Evolutionary conservation across 2,797 vertebrate genomes (phyloP).

Genomic region (Periophthalmus magnuspinnatus): DNA sequence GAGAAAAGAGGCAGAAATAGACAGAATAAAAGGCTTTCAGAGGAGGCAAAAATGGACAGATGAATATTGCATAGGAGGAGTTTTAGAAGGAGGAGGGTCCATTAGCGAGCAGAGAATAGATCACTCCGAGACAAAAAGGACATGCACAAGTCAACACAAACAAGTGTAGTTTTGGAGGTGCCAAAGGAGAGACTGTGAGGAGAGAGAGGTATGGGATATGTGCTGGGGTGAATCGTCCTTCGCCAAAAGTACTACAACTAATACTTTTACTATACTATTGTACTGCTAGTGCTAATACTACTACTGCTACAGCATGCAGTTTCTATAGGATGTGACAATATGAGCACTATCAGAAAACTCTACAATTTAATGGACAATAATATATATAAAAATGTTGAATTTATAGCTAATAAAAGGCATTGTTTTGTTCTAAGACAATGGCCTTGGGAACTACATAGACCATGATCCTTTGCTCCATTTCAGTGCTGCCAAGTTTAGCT

Average conservation of each 20-base stretch:
- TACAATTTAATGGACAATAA: no score
- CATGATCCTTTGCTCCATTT: no score
- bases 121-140: background rate
- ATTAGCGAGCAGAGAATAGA: constrained; percentile 10
- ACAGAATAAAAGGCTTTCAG: background rate
- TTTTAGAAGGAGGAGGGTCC: constrained; percentile 5
- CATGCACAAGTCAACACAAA: background rate
- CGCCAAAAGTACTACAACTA: background rate
- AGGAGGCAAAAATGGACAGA: background rate
- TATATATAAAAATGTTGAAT: no score
- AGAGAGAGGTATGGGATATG: background rate
- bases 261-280: no score
- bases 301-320: no score
- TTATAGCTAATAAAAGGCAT: no score
- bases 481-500: no score
- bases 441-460: no score
- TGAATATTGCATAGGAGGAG: constrained; percentile 7
- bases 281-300: no score
- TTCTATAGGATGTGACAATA: no score
- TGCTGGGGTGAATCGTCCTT: background rate
- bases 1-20: background rate
- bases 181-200: background rate
- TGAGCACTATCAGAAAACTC: no score
- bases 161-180: background rate
- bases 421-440: no score